Base-by-base conservation (phyloP, 2,888 invertebrate genomes). In the Rhaphigaster nebulosa region DNA sequence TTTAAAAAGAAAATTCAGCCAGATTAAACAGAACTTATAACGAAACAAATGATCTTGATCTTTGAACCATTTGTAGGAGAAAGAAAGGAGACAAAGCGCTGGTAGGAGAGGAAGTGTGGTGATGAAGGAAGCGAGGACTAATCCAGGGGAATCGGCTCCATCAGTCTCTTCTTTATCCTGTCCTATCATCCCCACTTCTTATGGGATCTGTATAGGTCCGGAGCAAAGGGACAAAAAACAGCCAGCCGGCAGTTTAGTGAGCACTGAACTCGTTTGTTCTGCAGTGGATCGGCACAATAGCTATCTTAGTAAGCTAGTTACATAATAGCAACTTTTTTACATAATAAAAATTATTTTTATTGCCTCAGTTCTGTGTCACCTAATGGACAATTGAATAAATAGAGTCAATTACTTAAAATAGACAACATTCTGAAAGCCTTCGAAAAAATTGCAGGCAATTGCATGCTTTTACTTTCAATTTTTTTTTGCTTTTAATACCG, bases 101-200 rank as follows among this genome's bases (percentile, higher is more conserved):
- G 18, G 4, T 20, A 5, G 1, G 20, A n/a, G 76, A 29, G 1
- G 60, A 60, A 34, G 34, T 20, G 70, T 3, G 20, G 13, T n/a
- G 84, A 45, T n/a, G 18, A 2, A 84, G 84, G 45, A 84, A 45
- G 45, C 13, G 84, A 6, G 26, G 84, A 13, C 45, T 84, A 84
- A 84, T 84, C 84, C 84, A 3, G n/a, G 26, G 45, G 84, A 84
- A 84, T 84, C 84, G 84, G 84, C 20, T n/a, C 84, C 45, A 84
- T 84, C 84, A 84, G 45, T 84, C 84, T 84, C 6, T 50, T n/a
- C 45, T 84, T 84, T 50, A n/a, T 84, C 45, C 84, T 84, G 13
- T n/a, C 23, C 41, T 41, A 26, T 84, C 70, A 10, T 23, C 8
- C 20, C 20, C 38, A 23, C 70, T 84, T 84, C 45, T 84, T 84